These are phyloP conservation scores for Simalia tracyae DNA, from an alignment of 2,797 vertebrate species.

Conservation along the genomic window DNA sequence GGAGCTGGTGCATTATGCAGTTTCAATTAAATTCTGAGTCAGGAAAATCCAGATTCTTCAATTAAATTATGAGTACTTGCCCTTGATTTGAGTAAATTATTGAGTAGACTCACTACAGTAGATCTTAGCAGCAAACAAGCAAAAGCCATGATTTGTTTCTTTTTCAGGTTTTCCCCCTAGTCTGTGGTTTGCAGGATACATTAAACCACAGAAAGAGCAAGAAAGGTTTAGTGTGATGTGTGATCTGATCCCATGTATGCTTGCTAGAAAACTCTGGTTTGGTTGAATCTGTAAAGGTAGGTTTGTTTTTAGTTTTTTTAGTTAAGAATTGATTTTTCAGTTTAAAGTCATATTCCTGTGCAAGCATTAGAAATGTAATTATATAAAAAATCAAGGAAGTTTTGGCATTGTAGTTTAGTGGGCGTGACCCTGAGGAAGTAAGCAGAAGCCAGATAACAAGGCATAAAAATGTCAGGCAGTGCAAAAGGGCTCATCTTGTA, in stretches of 20 bases:
- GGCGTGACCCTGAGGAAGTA: not conserved
- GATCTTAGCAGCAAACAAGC: not conserved
- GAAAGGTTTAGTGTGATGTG: not conserved
- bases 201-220: not conserved
- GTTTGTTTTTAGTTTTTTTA: not conserved
- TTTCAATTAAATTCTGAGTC: not conserved
- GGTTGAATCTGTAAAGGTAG: not conserved
- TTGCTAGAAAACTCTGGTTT: not conserved
- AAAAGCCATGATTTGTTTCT: not conserved
- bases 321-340: not conserved
- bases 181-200: not conserved
- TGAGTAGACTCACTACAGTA: not conserved
- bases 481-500: not conserved
- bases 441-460: not conserved
- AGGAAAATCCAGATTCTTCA: not conserved
- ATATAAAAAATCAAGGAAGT: not conserved
- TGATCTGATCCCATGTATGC: not conserved
- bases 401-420: not conserved
- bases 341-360: not conserved
- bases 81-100: not conserved
- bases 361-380: not conserved
- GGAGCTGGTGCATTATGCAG: not conserved
- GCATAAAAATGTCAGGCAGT: not conserved
- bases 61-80: not conserved
- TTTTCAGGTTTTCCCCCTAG: not conserved